Percentiles rank a stretch among this genome's conserved stretches.
Conservation (phyloP, 2,113 vertebrate species). For the Hystrix brachyura region DNA sequence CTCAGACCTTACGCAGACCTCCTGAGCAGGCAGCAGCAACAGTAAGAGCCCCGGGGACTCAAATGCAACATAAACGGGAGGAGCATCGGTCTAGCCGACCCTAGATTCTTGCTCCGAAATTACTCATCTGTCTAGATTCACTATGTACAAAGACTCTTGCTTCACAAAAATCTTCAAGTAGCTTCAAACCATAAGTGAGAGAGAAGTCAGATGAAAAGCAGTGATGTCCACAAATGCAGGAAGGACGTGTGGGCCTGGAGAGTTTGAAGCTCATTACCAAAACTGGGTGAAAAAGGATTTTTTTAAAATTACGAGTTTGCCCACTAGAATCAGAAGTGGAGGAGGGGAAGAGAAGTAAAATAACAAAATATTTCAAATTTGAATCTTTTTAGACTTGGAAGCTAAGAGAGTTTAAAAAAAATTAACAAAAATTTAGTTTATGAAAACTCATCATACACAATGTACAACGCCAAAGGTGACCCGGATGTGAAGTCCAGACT, state of each 20-base stretch:
- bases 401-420: constrained; percentile 1
- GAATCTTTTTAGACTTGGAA: neutral
- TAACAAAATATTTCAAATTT: constrained; percentile 29
- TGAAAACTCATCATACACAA: neutral
- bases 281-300: neutral
- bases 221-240: neutral
- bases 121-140: neutral
- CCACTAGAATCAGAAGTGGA: neutral
- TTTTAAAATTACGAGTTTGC: constrained; percentile 22
- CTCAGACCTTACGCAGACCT: neutral
- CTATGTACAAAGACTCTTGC: neutral
- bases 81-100: neutral
- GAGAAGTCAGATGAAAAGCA: constrained; percentile 8
- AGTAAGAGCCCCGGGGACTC: neutral
- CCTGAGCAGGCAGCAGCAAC: neutral
- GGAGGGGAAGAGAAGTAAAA: neutral
- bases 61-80: neutral
- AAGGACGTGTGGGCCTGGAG: neutral
- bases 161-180: neutral
- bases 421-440: neutral
- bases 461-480: neutral
- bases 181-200: neutral
- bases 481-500: neutral
- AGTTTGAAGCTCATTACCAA: constrained; percentile 14
- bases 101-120: neutral